Percentiles rank a stretch among this genome's conserved stretches.
These are phyloP conservation scores for Globodera rostochiensis DNA, from an alignment of 1,140 invertebrate species.

Conservation along the genomic window DNA sequence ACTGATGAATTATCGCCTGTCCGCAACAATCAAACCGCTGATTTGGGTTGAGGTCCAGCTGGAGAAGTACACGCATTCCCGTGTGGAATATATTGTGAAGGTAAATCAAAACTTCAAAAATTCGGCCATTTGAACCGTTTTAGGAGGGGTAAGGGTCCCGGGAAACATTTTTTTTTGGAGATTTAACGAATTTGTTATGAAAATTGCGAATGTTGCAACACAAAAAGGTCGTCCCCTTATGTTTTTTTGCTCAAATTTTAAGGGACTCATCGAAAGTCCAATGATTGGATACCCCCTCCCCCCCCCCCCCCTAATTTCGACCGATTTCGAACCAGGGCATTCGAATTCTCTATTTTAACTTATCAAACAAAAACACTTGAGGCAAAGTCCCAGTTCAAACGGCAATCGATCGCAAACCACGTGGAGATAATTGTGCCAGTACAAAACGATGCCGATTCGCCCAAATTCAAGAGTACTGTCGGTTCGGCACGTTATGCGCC, in stretches of 20 bases:
- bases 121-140: too few relatives aligned
- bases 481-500: conserved; percentile 71
- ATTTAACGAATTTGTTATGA: too few relatives aligned
- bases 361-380: conserved; percentile 65
- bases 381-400: conserved; percentile 97
- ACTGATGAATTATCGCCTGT: conserved; percentile 70
- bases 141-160: conserved; percentile 25
- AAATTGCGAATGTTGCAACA: too few relatives aligned
- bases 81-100: conserved; percentile 91
- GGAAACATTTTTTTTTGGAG: too few relatives aligned
- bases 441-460: conserved; percentile 70
- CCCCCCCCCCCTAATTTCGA: too few relatives aligned
- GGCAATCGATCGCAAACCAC: conserved; percentile 81
- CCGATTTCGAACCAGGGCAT: too few relatives aligned
- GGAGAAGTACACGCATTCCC: conserved; percentile 68
- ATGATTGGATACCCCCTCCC: too few relatives aligned
- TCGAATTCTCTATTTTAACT: neutral
- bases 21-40: conserved; percentile 70
- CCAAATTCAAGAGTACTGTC: conserved; percentile 71
- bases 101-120: too few relatives aligned
- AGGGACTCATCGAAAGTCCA: too few relatives aligned
- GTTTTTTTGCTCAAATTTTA: too few relatives aligned
- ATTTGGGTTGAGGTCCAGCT: conserved; percentile 71
- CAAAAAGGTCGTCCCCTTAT: too few relatives aligned
- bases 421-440: conserved; percentile 71